Evolutionary conservation across 2,113 vertebrate species (phyloP).

Genomic region (Aplodontia rufa): DNA sequence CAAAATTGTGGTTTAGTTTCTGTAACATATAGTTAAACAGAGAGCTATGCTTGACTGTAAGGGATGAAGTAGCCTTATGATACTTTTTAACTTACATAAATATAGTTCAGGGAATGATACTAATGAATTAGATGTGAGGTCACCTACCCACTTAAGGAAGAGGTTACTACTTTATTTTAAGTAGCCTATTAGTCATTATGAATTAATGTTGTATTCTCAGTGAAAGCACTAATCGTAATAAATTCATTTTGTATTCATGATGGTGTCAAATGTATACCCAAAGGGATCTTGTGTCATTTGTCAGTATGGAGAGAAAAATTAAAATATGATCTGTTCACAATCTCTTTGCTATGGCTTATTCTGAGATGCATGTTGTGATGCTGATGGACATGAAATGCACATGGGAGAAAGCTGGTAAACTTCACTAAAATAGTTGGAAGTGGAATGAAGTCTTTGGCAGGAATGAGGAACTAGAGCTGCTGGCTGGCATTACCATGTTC

Average conservation of each 20-base stretch:
- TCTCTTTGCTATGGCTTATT: conserved; percentile 8
- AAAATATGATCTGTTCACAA: conserved; percentile 53
- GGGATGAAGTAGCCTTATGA: conserved; percentile 34
- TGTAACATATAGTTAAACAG: conserved; percentile 10
- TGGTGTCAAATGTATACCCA: conserved; percentile 67
- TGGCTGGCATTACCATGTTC: conserved; percentile 31
- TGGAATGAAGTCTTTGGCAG: conserved; percentile 33
- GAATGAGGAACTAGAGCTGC: background rate
- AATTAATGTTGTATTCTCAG: conserved; percentile 72
- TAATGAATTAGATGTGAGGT: conserved; percentile 72
- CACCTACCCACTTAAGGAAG: conserved; percentile 74
- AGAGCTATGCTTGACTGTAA: conserved; percentile 45
- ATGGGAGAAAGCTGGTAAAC: background rate
- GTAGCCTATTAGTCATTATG: conserved; percentile 71
- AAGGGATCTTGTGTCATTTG: conserved; percentile 61
- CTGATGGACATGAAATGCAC: background rate
- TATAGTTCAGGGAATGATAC: conserved; percentile 48
- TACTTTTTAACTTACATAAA: conserved; percentile 72
- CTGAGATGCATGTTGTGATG: background rate
- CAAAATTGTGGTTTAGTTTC: conserved; percentile 37
- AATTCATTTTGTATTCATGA: conserved; percentile 77
- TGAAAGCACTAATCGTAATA: conserved; percentile 78
- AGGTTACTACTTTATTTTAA: conserved; percentile 76
- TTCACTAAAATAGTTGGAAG: conserved; percentile 35
- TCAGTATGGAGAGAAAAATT: conserved; percentile 55